Conservation (phyloP, 2,797 vertebrate species). For the Bucorvus abyssinicus region DNA sequence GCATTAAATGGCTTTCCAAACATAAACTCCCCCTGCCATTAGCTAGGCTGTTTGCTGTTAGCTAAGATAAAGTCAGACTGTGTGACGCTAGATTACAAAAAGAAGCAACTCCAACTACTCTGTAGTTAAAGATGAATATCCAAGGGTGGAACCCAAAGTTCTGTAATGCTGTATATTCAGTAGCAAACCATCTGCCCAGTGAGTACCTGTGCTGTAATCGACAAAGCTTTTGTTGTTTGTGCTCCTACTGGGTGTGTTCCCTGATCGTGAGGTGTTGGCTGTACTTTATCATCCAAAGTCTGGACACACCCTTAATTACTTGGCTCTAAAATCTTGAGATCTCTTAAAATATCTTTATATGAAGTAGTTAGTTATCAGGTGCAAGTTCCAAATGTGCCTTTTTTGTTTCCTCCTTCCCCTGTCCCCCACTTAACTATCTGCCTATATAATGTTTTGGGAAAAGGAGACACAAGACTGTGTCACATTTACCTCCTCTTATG, state of each 20-base stretch:
- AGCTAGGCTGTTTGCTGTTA: not conserved
- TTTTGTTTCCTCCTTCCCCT: not conserved
- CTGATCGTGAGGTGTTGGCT: not conserved
- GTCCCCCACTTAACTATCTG: not conserved
- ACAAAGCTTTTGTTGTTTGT: not conserved
- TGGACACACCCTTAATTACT: not conserved
- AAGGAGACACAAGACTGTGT: not conserved
- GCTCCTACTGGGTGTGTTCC: slow-evolving; percentile 12
- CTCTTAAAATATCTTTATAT: not conserved
- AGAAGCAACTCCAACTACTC: not conserved
- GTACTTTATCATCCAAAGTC: not conserved
- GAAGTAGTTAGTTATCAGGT: not conserved
- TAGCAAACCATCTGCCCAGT: not conserved
- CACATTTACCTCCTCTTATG: not conserved
- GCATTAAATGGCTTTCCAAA: not conserved
- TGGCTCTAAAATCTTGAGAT: not conserved
- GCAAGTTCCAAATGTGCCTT: not conserved
- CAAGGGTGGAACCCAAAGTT: not conserved
- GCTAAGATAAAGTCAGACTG: not conserved
- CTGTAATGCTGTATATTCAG: not conserved
- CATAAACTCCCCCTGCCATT: not conserved
- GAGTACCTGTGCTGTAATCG: not conserved
- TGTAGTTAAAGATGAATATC: not conserved
- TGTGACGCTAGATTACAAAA: not conserved
- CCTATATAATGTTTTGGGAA: not conserved